Base-by-base conservation (phyloP, 2,888 invertebrate species). In the Andrena fulva region DNA sequence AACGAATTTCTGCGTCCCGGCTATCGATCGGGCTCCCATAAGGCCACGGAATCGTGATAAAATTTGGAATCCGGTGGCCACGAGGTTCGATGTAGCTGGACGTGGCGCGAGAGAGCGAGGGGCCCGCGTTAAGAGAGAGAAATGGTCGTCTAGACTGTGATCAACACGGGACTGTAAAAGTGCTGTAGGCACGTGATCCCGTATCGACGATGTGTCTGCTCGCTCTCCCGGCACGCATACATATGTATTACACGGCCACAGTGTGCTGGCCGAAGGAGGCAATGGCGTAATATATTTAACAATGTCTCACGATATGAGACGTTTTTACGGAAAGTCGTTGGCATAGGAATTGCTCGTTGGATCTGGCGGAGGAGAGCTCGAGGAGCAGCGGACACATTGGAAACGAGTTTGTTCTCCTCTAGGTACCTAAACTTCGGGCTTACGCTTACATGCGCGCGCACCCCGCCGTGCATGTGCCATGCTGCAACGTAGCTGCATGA, bases 281-380 rank as follows among this genome's bases (percentile, higher is more conserved):
- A 84, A 89, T 69, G 84, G 87, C 85, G 89, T 90, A 90, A 90
- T 90, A 90, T 89, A 90, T 90, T 90, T 88, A 87, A 90, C 88
- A 88, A 89, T 90, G 87, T 89, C 88, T 87, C 85, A 85, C 87
- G 90, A 90, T 90, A 90, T 90, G 89, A 89, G 89, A 91, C 89
- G 87, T 90, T 91, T 92, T 92, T 91, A 92, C 91, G 90, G 89
- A 92, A 89, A 91, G 91, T 93, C 93, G 91, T 92, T 92, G 89
- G 93, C 92, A 93, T 93, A 92, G 91, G 81, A 93, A 93, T 92
- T 87, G 92, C 91, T 90, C 86, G 82, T 91, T 90, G 88, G 89
- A 82, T 77, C 67, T 29, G 76, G 42, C 24, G 27, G 35, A 62
- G 50, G 67, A 69, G 72, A 59, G 56, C 60, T 64, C 60, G 77